Evolutionary conservation across 2,888 invertebrate species (phyloP), one percentile per base, ranked within the genome.

Genomic region (Conomelus anceps): DNA sequence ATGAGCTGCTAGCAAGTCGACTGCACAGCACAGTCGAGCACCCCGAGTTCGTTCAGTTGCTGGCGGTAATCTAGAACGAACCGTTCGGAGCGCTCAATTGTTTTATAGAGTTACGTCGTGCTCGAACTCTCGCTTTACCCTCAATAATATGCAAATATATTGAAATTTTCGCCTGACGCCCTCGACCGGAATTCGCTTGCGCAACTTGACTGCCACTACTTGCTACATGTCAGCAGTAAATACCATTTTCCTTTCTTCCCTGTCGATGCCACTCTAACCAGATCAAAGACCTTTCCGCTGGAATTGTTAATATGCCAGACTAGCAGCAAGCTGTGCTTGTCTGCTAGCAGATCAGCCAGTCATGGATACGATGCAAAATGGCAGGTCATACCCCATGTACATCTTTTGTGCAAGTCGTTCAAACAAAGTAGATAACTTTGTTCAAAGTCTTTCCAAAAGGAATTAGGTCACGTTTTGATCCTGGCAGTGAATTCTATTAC

Each of bases 141-240:
- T 63, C 63, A 86, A 86, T 86, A 86, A 86, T 86, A 86, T 86
- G 86, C 86, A 86, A 86, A 86, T 86, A 26, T 86, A 86, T 86
- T 86, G 86, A 23, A 86, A 86, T 86, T 22, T 29, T 86, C 86
- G 24, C 63, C 29, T 22, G 22, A 86, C 23, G 86, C 86, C 86
- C 26, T 86, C 26, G 86, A n/a, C 86, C 24, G 23, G 1, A 22
- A 22, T 84, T 84, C 20, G 84, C n/a, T 11, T 7, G 26, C 11
- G 34, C 7, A 34, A 34, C 13, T 34, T 13, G 34, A 4, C 34
- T 34, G n/a, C 63, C 1, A 63, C n/a, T n/a, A n/a, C 63, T 63
- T 63, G 63, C 63, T 63, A n/a, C 63, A 63, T 63, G 63, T 63
- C 63, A 63, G 63, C 63, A 63, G 63, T 63, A 63, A 63, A 63